Base-by-base conservation (phyloP, 2,797 vertebrate species). In the Vipera ursinii region DNA sequence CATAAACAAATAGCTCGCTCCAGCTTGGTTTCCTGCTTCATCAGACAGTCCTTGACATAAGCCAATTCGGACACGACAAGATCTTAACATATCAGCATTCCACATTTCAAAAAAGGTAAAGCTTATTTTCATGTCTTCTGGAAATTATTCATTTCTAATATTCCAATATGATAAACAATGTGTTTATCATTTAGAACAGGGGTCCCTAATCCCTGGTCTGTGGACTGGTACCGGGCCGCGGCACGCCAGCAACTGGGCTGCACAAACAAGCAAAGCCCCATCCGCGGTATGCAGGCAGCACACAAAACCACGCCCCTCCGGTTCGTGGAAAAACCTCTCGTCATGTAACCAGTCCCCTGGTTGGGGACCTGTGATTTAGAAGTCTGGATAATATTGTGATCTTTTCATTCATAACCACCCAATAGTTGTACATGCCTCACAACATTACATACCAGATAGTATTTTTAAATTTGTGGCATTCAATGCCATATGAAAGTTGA, bases 1-100 rank as follows among this genome's bases (percentile, higher is more conserved):
- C 86, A 44, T 85, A 92, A 96, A 88, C 1, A 60, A 17, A 28
- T 89, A 91, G n/a, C 10, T 55, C 65, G 38, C 91, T 95, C 57
- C 92, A 93, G 1, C 91, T 94, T 78, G 69, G 32, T 91, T 91
- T 93, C 8, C 10, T 88, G 26, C 92, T 73, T 82, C 38, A 48
- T 82, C 73, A 82, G 38, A 48, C 38, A 82, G 9, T 82, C 73
- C 38, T 38, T 48, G 38, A 82, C 48, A 48, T 24, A 82, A 82
- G 20, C 38, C 4, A 3, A 48, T 48, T 82, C 0, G 9, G 73
- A 82, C 44, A 48, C 1, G 20, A 5, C 4, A 1, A 48, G 38
- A 24, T 82, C 38, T 10, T 48, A 24, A 48, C 22, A 48, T 1
- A 0, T 53, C 93, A 7, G 14, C 51, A 94, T 88, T 87, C 73